These are phyloP conservation scores for Drosophila athabasca DNA, from an alignment of 1,140 invertebrate species.

Conservation along the genomic window DNA sequence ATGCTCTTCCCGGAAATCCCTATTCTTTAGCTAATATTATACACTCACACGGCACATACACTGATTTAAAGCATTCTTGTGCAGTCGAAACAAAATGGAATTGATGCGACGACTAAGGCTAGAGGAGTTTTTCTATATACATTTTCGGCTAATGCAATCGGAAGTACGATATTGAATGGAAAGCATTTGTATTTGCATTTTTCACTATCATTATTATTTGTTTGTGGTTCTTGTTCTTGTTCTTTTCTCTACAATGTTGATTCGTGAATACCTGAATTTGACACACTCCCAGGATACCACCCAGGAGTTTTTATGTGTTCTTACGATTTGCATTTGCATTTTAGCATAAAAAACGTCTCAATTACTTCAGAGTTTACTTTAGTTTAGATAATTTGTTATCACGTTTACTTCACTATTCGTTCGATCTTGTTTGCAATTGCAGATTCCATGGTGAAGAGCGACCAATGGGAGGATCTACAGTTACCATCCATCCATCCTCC, in stretches of 20 bases:
- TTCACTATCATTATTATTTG: slow-evolving; percentile 26
- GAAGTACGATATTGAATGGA: slow-evolving; percentile 49
- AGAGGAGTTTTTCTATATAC: slow-evolving; percentile 38
- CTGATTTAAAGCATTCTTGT: slow-evolving; percentile 45
- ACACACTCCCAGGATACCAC: slow-evolving; percentile 27
- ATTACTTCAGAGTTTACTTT: slow-evolving; percentile 25
- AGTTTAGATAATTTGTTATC: slow-evolving; percentile 41
- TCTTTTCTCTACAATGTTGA: slow-evolving; percentile 13
- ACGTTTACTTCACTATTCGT: slow-evolving; percentile 35
- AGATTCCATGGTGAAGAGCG: too few species aligned
- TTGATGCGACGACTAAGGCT: slow-evolving; percentile 33
- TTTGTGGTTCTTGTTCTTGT: slow-evolving; percentile 25
- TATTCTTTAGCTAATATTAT: slow-evolving; percentile 25
- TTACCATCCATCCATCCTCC: too few species aligned
- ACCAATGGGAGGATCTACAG: too few species aligned
- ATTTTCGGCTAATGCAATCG: slow-evolving; percentile 41
- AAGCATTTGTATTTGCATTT: slow-evolving; percentile 29
- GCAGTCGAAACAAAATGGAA: slow-evolving; percentile 29
- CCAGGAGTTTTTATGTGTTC: slow-evolving; percentile 1
- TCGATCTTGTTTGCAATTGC: neutral
- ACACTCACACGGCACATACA: slow-evolving; percentile 37
- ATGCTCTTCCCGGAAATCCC: neutral
- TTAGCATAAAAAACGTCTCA: slow-evolving; percentile 39
- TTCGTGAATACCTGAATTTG: slow-evolving; percentile 54
- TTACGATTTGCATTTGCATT: slow-evolving; percentile 7